phyloP scores from a whole-genome alignment of 2,888 invertebrate species.

The Apamea crenata region DNA sequence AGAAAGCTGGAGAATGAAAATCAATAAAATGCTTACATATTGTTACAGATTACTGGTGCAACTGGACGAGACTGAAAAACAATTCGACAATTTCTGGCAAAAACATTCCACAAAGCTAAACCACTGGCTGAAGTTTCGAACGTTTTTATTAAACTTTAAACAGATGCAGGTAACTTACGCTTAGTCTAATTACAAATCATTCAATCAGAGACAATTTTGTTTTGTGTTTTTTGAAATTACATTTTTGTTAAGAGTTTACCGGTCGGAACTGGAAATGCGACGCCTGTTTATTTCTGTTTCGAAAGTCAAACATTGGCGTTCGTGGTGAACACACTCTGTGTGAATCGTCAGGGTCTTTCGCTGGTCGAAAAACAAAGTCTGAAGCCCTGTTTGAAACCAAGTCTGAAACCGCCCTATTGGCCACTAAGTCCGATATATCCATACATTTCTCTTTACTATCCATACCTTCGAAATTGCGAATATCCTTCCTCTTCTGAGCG shows the following conservation, averaged over 20 bases:
- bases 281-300: constrained; percentile 74
- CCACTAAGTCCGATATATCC: constrained; percentile 86
- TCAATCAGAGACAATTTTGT: neutral
- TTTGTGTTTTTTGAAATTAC: constrained; percentile 4
- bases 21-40: constrained; percentile 4
- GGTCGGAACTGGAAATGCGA: constrained; percentile 84
- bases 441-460: constrained; percentile 82
- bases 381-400: constrained; percentile 82
- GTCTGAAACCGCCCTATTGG: constrained; percentile 79
- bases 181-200: constrained; percentile 51
- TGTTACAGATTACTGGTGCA: constrained; percentile 95
- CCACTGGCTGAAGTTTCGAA: constrained; percentile 96
- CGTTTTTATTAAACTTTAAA: constrained; percentile 98
- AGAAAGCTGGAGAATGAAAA: neutral
- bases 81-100: constrained; percentile 98
- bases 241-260: constrained; percentile 73
- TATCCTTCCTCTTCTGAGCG: constrained; percentile 84
- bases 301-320: constrained; percentile 87
- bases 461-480: constrained; percentile 75
- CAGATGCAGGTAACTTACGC: constrained; percentile 93
- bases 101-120: constrained; percentile 97
- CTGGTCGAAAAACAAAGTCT: constrained; percentile 84
- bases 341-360: constrained; percentile 79
- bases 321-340: constrained; percentile 81
- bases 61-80: constrained; percentile 97